A percentile compares a stretch with the other conserved stretches of the same genome.
These are phyloP conservation scores for Hoplostethus atlanticus DNA, from an alignment of 2,797 vertebrate genomes.

Conservation along the genomic window DNA sequence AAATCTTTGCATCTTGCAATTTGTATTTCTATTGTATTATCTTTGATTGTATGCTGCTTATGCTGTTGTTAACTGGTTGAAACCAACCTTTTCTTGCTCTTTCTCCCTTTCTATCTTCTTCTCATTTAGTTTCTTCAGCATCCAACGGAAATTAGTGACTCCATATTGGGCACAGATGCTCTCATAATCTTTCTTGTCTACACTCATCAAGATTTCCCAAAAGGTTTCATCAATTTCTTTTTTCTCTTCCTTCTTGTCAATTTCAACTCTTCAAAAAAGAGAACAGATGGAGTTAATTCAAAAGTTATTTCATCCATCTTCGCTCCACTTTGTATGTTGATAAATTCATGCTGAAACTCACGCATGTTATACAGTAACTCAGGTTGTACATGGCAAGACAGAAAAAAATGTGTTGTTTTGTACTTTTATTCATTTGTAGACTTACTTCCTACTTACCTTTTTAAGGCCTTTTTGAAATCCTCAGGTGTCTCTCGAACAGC, in stretches of 20 bases:
- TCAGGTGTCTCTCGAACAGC: slow-evolving; percentile 84
- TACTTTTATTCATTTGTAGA: not conserved
- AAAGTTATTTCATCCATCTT: not conserved
- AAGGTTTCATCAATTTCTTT: slow-evolving; percentile 85
- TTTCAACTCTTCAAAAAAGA: slow-evolving; percentile 58
- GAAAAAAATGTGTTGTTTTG: not conserved
- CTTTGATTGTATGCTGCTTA: not conserved
- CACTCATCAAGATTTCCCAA: slow-evolving; percentile 90
- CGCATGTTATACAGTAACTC: not conserved
- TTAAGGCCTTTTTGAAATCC: slow-evolving; percentile 87
- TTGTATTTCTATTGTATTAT: not conserved
- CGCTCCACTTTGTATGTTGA: not conserved
- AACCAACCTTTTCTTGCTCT: slow-evolving; percentile 83
- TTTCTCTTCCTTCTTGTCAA: slow-evolving; percentile 57
- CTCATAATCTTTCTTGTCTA: slow-evolving; percentile 90
- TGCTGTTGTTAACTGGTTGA: slow-evolving; percentile 6
- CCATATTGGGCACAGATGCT: slow-evolving; percentile 88
- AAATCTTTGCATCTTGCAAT: not conserved
- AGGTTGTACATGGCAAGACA: not conserved
- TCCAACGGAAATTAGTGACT: slow-evolving; percentile 89
- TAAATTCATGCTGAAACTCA: not conserved
- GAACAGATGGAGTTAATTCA: not conserved
- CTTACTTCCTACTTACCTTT: slow-evolving; percentile 66
- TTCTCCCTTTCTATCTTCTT: slow-evolving; percentile 83
- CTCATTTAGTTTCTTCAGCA: slow-evolving; percentile 89